Percentiles rank a stretch among this genome's conserved stretches.
Evolutionary conservation across 1,140 invertebrate species (phyloP).

Genomic region (Diploscapter pachys): DNA sequence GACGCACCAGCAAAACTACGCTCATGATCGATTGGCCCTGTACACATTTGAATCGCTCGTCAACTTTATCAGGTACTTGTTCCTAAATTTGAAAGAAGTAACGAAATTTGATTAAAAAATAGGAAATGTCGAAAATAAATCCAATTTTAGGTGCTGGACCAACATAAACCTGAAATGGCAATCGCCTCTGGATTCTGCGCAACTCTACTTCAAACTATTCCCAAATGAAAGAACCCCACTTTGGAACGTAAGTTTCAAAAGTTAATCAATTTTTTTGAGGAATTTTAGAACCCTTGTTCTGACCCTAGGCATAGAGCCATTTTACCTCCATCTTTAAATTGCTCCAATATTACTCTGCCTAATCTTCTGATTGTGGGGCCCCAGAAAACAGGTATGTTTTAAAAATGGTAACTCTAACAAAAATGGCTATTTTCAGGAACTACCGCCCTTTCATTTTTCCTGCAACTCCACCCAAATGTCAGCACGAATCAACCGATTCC

Average conservation of each 20-base stretch:
- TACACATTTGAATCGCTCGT: constrained; percentile 97
- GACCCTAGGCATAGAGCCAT: constrained; percentile 87
- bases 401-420: constrained; percentile 1
- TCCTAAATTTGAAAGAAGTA: no score
- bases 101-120: no score
- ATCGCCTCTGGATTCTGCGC: constrained; percentile 28
- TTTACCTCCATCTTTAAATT: constrained; percentile 88
- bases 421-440: constrained; percentile 68
- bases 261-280: not conserved
- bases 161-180: constrained; percentile 67
- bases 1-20: constrained; percentile 99
- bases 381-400: constrained; percentile 79
- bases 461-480: constrained; percentile 89
- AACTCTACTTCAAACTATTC: constrained; percentile 33
- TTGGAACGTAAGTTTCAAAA: constrained; percentile 29
- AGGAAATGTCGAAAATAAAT: no score
- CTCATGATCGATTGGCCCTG: constrained; percentile 87
- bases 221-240: constrained; percentile 32
- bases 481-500: constrained; percentile 84
- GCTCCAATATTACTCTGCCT: constrained; percentile 76
- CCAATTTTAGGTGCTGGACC: constrained; percentile 62
- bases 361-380: constrained; percentile 93
- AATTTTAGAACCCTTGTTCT: constrained; percentile 83
- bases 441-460: constrained; percentile 91
- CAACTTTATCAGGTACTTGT: constrained; percentile 74